Base-by-base conservation (phyloP, 2,797 vertebrate genomes). In the Bovichtus variegatus region DNA sequence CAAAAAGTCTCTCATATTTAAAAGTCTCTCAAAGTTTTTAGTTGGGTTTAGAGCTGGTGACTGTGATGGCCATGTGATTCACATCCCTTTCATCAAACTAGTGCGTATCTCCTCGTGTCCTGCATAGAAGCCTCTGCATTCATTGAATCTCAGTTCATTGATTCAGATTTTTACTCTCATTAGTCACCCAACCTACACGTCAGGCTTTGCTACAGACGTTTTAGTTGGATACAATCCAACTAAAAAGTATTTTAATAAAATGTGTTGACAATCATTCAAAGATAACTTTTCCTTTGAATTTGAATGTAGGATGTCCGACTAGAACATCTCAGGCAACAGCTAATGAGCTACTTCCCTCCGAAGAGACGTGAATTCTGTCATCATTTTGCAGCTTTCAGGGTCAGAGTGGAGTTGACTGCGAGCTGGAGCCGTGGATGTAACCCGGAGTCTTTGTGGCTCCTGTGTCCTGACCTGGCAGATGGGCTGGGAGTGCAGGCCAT, bases 381-480 rank as follows among this genome's bases (percentile, higher is more conserved):
- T 60, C 11, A 60, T 64, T 58, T 60, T 44, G 21, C 54, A 46
- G 19, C 50, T 71, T 19, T 55, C 16, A 71, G 55, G 70, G 58
- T 78, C 78, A 82, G 82, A 75, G 75, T 69, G 80, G 50, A 59
- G 31, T 0, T n/a, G 49, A 65, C 60, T 68, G 55, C 50, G 25
- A 50, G 53, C 55, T 34, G 38, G 46, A 68, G 54, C 49, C 9
- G 21, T 49, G 50, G 46, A 66, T n/a, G 40, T 65, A 53, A 43
- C 47, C 18, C 2, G 0, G 41, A 43, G 25, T 50, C 27, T 12
- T 13, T 15, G 6, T 18, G 58, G 18, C 34, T 64, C 34, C 29
- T 13, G 29, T 76, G 40, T 46, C 12, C 31, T 66, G 70, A 81
- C 73, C 71, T 62, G 55, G 53, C 71, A 82, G 82, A 87, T 71